Evolutionary conservation across 2,888 invertebrate genomes (phyloP).

Genomic region (Drosophila diplacantha): DNA sequence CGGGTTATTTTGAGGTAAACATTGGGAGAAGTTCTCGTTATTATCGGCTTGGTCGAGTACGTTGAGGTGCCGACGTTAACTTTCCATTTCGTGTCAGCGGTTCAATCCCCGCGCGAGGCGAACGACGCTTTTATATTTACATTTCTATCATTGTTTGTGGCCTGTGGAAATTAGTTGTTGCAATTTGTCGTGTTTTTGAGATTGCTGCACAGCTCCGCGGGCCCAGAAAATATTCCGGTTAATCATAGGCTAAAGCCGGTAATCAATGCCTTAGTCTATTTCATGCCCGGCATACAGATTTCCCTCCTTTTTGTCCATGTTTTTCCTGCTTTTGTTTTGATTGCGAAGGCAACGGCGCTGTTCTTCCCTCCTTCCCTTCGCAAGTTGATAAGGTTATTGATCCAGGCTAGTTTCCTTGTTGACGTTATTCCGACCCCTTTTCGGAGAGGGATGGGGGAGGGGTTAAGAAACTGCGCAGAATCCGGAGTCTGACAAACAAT

Average conservation of each 20-base stretch:
- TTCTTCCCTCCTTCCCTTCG: not conserved
- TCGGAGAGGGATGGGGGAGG: slow-evolving; percentile 9
- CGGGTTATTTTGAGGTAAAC: slow-evolving; percentile 5
- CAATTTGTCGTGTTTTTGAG: slow-evolving; percentile 56
- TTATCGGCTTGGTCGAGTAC: slow-evolving; percentile 41
- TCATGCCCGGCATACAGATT: slow-evolving; percentile 74
- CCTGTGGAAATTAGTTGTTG: slow-evolving; percentile 41
- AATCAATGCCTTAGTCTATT: slow-evolving; percentile 71
- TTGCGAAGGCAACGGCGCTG: slow-evolving; percentile 34
- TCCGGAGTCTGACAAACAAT: slow-evolving; percentile 43
- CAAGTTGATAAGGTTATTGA: slow-evolving; percentile 43
- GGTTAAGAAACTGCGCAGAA: slow-evolving; percentile 62
- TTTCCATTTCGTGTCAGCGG: slow-evolving; percentile 12
- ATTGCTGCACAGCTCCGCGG: slow-evolving; percentile 54
- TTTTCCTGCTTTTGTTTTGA: slow-evolving; percentile 30
- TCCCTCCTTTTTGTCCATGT: slow-evolving; percentile 4
- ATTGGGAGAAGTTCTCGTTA: accelerated
- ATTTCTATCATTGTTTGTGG: slow-evolving; percentile 15
- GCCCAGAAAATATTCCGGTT: slow-evolving; percentile 73
- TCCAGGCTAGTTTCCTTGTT: slow-evolving; percentile 53
- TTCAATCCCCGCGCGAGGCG: slow-evolving; percentile 23
- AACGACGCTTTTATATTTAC: not conserved
- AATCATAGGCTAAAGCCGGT: slow-evolving; percentile 73
- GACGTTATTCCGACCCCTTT: slow-evolving; percentile 46
- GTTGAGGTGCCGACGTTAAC: slow-evolving; percentile 9